Conservation (phyloP, 2,888 invertebrate genomes). For the Nymphalis c-album region DNA sequence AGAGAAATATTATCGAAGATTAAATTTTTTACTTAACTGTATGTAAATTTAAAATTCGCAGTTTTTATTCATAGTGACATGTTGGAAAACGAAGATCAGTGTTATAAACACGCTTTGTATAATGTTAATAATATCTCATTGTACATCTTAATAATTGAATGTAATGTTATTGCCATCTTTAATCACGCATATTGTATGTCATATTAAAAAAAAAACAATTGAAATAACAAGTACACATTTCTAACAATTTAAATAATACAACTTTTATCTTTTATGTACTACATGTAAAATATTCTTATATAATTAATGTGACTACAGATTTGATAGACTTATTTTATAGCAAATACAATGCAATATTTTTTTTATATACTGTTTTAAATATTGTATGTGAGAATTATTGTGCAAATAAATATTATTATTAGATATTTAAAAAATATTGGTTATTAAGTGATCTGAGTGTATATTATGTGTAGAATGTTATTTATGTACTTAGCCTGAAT, state of each 20-base stretch:
- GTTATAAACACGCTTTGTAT: conserved; percentile 26
- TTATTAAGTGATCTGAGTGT: not conserved
- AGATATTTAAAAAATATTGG: too few relatives aligned
- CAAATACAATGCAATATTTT: too few relatives aligned
- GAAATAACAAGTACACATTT: not conserved
- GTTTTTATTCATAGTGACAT: conserved; percentile 12
- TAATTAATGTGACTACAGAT: too few relatives aligned
- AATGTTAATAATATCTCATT: conserved; percentile 39
- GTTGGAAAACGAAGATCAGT: conserved; percentile 49
- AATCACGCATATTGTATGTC: conserved; percentile 13
- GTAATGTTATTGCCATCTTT: conserved; percentile 29
- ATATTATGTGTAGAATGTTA: not conserved
- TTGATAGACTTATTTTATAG: too few relatives aligned
- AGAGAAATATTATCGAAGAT: conserved; percentile 8
- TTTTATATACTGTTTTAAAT: not conserved
- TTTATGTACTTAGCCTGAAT: conserved; percentile 2
- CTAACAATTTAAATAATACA: not conserved
- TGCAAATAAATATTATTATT: too few relatives aligned
- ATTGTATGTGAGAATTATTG: too few relatives aligned
- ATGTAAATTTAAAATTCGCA: not conserved
- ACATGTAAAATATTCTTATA: too few relatives aligned
- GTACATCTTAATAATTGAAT: conserved; percentile 29
- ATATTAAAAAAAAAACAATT: not conserved
- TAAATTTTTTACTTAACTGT: not conserved
- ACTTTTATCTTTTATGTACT: too few relatives aligned